phyloP scores from a whole-genome alignment of 2,888 invertebrate species.

The Coleophora deauratella region DNA sequence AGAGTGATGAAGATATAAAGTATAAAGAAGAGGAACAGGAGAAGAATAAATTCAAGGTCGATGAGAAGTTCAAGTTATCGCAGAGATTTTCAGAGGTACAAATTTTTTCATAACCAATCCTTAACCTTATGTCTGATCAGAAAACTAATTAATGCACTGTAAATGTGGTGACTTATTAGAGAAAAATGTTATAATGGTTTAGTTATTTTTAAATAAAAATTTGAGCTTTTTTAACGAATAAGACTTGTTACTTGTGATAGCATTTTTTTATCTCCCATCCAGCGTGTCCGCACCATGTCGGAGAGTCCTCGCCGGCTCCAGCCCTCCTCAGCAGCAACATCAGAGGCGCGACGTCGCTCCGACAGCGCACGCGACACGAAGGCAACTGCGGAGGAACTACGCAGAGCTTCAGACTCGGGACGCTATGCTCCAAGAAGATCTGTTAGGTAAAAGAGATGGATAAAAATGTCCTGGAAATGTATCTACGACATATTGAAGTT shows the following conservation, averaged over 20 bases:
- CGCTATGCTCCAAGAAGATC: constrained; percentile 48
- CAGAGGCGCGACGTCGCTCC: constrained; percentile 49
- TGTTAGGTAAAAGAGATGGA: constrained; percentile 36
- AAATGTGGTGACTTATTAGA: too few species aligned
- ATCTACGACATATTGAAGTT: too few species aligned
- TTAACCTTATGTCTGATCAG: too few species aligned
- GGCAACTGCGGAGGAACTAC: constrained; percentile 34
- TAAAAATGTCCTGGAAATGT: too few species aligned
- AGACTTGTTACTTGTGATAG: too few species aligned
- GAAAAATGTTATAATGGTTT: too few species aligned
- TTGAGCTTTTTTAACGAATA: too few species aligned
- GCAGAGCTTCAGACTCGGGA: constrained; percentile 54
- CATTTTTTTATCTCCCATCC: too few species aligned
- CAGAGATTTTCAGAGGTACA: constrained; percentile 62
- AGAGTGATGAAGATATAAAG: constrained; percentile 60
- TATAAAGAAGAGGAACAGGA: constrained; percentile 62
- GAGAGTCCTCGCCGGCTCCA: constrained; percentile 58
- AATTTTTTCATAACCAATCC: not conserved
- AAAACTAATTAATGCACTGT: too few species aligned
- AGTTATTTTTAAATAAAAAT: too few species aligned
- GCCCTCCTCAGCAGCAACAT: constrained; percentile 29
- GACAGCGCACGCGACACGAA: constrained; percentile 41
- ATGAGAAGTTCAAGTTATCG: constrained; percentile 63
- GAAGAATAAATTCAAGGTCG: constrained; percentile 47
- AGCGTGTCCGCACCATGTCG: constrained; percentile 57